Evolutionary conservation across 2,888 invertebrate species (phyloP).

Genomic region (Yponomeuta evonymella): DNA sequence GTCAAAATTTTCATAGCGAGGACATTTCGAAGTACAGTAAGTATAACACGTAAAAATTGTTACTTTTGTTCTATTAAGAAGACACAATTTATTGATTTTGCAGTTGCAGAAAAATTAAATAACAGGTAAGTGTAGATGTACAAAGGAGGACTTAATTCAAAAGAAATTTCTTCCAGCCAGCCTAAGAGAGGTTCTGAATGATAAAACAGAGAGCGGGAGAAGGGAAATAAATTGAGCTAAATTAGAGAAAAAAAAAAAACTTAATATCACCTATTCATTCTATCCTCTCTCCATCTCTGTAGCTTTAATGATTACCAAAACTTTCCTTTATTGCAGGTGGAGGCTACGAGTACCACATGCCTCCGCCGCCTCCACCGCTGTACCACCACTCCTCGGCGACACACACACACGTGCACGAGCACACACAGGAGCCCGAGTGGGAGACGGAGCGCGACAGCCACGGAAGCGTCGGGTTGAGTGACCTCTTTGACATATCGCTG

Average conservation of each 20-base stretch:
- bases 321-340: constrained; percentile 39
- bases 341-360: constrained; percentile 65
- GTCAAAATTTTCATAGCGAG: neutral
- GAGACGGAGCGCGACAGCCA: constrained; percentile 37
- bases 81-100: no score
- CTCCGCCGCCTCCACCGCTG: constrained; percentile 62
- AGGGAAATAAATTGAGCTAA: no score
- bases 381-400: constrained; percentile 43
- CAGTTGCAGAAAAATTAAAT: no score
- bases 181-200: no score
- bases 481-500: constrained; percentile 87
- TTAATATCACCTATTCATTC: neutral
- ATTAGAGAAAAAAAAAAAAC: no score
- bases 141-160: no score
- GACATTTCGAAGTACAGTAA: constrained; percentile 53
- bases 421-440: constrained; percentile 50
- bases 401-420: constrained; percentile 37
- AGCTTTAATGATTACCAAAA: neutral
- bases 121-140: no score
- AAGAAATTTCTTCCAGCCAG: no score
- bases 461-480: constrained; percentile 79
- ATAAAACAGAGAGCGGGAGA: no score
- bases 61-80: no score
- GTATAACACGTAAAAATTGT: constrained; percentile 19
- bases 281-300: neutral